Conservation (phyloP, 2,113 vertebrate species). For the Onychostoma macrolepis region DNA sequence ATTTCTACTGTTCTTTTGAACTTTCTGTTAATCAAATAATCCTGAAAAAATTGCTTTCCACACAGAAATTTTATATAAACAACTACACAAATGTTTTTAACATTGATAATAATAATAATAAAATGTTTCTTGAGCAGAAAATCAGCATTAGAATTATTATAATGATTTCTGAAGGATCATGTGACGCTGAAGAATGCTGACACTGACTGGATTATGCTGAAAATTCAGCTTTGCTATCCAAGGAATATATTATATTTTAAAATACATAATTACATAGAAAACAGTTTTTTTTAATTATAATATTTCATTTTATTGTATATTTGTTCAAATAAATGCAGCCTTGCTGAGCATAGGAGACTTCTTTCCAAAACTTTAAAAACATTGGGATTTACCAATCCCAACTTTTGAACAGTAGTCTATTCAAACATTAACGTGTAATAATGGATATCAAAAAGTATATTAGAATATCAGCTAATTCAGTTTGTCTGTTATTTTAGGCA, state of each 20-base stretch:
- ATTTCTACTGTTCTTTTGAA: not conserved
- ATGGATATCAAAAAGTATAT: not conserved
- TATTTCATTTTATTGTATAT: no score
- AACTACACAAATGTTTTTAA: not conserved
- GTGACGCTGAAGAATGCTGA: not conserved
- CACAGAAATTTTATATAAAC: not conserved
- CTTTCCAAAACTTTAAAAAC: not conserved
- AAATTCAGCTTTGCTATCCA: not conserved
- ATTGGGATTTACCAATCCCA: not conserved
- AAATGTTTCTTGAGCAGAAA: not conserved
- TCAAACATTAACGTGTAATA: not conserved
- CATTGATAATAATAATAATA: not conserved
- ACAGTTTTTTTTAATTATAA: no score
- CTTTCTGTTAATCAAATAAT: not conserved
- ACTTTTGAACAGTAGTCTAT: not conserved
- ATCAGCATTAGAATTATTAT: not conserved
- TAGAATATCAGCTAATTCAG: not conserved
- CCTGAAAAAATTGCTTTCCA: not conserved
- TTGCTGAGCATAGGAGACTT: no score
- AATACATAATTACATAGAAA: no score
- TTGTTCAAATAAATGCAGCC: no score
- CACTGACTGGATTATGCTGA: not conserved
- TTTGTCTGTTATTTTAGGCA: conserved; percentile 21
- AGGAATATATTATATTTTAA: no score
- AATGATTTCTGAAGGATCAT: not conserved